phyloP scores from a whole-genome alignment of 2,113 vertebrate species.

The Naja naja region DNA sequence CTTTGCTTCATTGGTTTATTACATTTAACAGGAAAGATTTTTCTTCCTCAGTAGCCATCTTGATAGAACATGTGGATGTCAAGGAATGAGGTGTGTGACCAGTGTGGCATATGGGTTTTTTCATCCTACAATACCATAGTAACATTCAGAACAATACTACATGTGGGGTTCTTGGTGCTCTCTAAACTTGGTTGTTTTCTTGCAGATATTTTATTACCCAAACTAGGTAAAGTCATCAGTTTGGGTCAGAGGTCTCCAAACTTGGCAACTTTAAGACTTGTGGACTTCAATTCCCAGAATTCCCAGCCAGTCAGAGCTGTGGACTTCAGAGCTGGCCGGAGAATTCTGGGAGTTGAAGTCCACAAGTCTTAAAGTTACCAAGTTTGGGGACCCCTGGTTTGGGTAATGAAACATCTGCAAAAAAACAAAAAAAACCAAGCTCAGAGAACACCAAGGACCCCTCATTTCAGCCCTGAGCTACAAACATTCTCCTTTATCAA shows the following conservation, averaged over 20 bases:
- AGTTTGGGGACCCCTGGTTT: too few species aligned
- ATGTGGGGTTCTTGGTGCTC: neutral
- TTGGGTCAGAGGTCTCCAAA: too few species aligned
- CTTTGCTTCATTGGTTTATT: neutral
- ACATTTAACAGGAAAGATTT: neutral
- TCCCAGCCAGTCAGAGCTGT: too few species aligned
- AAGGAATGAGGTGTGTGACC: neutral
- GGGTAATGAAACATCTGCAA: neutral
- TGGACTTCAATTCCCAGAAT: too few species aligned
- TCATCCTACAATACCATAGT: neutral
- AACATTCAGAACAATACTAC: neutral
- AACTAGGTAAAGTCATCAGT: neutral
- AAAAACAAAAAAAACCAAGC: neutral
- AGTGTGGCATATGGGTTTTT: neutral
- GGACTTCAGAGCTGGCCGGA: too few species aligned
- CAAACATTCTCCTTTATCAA: neutral
- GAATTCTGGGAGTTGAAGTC: too few species aligned
- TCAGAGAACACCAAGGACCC: neutral
- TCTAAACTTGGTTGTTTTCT: neutral
- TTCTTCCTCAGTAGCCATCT: neutral
- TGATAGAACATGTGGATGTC: neutral
- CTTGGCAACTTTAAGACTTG: too few species aligned
- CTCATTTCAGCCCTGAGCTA: neutral
- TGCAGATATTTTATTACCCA: neutral
- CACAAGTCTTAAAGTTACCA: too few species aligned